Evolutionary conservation across 2,797 vertebrate species (phyloP).

Genomic region (Podarcis siculus): DNA sequence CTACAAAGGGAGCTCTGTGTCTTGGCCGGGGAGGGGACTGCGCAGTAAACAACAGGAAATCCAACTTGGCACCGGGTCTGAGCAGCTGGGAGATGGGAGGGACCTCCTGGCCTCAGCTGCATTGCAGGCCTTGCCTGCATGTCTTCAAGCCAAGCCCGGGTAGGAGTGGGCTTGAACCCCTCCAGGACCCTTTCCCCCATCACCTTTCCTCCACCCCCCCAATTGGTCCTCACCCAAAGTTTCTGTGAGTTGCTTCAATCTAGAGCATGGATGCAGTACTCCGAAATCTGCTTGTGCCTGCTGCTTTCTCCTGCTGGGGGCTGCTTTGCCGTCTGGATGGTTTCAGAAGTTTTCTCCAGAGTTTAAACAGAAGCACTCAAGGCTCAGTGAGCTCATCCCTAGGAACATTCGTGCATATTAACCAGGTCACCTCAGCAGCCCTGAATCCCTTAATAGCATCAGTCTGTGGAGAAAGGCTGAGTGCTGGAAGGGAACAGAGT

Average conservation of each 20-base stretch:
- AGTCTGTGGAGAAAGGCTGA: neutral
- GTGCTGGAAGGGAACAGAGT: neutral
- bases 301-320: neutral
- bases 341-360: neutral
- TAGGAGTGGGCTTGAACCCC: neutral
- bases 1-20: slow-evolving; percentile 24
- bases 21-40: slow-evolving; percentile 19
- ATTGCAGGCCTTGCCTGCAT: neutral
- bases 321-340: neutral
- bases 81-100: slow-evolving; percentile 31
- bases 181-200: neutral
- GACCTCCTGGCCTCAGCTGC: slow-evolving; percentile 1
- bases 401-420: neutral
- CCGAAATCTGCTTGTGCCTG: neutral
- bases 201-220: neutral
- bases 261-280: neutral
- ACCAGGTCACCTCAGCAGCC: neutral
- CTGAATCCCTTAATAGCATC: too few species aligned
- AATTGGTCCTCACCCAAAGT: neutral
- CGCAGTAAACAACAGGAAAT: slow-evolving; percentile 55
- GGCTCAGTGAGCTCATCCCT: neutral
- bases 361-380: neutral
- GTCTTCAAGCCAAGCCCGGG: neutral
- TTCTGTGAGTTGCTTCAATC: neutral
- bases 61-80: slow-evolving; percentile 44